Conservation (phyloP, 2,888 invertebrate species). For the Erebia ligea region DNA sequence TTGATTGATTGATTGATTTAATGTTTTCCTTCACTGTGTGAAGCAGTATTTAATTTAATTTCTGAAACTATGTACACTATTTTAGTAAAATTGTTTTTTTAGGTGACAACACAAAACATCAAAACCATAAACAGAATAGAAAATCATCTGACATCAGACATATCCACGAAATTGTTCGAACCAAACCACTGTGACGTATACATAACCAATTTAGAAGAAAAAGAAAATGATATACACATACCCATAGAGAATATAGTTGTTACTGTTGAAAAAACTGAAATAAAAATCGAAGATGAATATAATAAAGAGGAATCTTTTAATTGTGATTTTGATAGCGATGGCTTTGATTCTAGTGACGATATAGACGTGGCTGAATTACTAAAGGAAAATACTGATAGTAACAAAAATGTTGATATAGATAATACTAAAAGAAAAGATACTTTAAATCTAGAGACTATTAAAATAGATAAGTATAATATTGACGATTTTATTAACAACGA, state of each 20-base stretch:
- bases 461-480: constrained; percentile 13
- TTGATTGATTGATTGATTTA: no score
- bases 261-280: constrained; percentile 4
- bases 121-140: not conserved
- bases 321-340: not conserved
- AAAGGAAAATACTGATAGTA: not conserved
- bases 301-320: not conserved
- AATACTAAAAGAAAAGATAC: not conserved
- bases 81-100: not conserved
- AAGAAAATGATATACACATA: not conserved
- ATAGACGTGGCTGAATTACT: not conserved
- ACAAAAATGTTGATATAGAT: not conserved
- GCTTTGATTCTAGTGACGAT: not conserved
- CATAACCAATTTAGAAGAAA: not conserved
- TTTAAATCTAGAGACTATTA: not conserved
- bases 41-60: no score
- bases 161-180: not conserved
- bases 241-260: not conserved
- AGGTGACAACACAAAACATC: constrained; percentile 5
- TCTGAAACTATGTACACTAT: no score
- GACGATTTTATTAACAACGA: constrained; percentile 19
- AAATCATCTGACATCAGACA: not conserved
- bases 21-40: no score
- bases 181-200: constrained; percentile 3
- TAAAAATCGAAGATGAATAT: not conserved